phyloP scores from a whole-genome alignment of 2,797 vertebrate genomes.

The Erethizon dorsatum region DNA sequence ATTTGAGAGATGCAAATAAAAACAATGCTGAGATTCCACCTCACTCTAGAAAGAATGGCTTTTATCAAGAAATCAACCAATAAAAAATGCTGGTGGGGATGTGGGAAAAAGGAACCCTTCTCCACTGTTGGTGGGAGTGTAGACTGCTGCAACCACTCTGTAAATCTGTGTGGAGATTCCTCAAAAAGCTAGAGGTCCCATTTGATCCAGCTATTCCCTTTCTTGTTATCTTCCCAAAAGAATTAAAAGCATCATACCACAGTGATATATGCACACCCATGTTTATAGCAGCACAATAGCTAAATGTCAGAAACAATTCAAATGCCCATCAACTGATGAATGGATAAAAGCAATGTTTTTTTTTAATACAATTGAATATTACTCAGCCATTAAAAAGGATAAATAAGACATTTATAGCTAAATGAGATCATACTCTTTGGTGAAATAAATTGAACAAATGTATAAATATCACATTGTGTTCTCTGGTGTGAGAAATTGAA shows the following conservation, averaged over 20 bases:
- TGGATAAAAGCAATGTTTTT: background rate
- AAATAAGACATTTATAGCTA: background rate
- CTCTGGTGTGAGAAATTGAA: background rate
- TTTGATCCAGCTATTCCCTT: no score
- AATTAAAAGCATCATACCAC: background rate
- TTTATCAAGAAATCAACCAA: no score
- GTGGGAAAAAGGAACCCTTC: no score
- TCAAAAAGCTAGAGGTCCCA: no score
- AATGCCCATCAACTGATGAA: background rate
- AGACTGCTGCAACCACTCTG: no score
- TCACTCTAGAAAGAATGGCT: no score
- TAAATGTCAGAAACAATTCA: background rate
- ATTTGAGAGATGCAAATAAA: no score
- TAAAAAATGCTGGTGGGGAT: no score
- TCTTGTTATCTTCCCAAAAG: background rate
- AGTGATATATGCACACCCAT: background rate
- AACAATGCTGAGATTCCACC: no score
- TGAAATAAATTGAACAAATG: background rate
- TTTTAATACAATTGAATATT: background rate
- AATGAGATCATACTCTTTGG: background rate
- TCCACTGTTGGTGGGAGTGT: no score
- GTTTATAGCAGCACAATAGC: background rate
- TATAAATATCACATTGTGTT: background rate
- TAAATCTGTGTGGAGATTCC: no score
- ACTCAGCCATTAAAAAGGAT: background rate